A percentile compares a stretch with the other conserved stretches of the same genome.
phyloP scores from a whole-genome alignment of 2,888 invertebrate species.

The Heliconius ismenius region DNA sequence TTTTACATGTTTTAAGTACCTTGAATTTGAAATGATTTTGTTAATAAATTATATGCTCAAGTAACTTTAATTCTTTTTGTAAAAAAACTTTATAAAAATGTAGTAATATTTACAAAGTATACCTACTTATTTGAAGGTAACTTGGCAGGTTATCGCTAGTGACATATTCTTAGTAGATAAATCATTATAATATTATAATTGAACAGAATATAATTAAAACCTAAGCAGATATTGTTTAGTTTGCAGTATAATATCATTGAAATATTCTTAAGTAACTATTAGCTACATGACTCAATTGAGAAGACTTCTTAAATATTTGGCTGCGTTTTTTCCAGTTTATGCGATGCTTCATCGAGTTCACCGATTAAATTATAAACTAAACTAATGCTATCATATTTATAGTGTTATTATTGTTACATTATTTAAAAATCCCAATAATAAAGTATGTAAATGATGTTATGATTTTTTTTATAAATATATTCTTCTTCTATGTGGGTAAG shows the following conservation, averaged over 20 bases:
- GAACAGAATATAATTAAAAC: background rate
- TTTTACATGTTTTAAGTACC: background rate
- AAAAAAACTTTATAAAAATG: slow-evolving; percentile 3
- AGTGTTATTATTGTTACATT: background rate
- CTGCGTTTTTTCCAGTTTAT: background rate
- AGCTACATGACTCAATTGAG: too few species aligned
- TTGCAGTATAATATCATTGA: background rate
- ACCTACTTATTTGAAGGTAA: slow-evolving; percentile 14
- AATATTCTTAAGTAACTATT: background rate
- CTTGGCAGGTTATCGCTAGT: background rate
- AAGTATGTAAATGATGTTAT: too few species aligned
- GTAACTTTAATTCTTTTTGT: background rate
- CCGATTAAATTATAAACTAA: background rate
- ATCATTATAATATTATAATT: background rate
- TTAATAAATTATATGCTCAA: slow-evolving; percentile 18
- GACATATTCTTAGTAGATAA: slow-evolving; percentile 1
- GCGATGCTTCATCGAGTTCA: background rate
- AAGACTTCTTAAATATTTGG: background rate
- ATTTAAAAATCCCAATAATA: too few species aligned
- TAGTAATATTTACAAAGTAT: slow-evolving; percentile 10
- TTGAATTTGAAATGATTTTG: slow-evolving; percentile 10
- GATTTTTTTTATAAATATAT: too few species aligned
- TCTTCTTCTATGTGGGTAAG: background rate
- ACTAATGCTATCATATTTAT: background rate
- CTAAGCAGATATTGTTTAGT: background rate